These are phyloP conservation scores for Miltochrista miniata DNA, from an alignment of 2,888 invertebrate species.

Conservation along the genomic window DNA sequence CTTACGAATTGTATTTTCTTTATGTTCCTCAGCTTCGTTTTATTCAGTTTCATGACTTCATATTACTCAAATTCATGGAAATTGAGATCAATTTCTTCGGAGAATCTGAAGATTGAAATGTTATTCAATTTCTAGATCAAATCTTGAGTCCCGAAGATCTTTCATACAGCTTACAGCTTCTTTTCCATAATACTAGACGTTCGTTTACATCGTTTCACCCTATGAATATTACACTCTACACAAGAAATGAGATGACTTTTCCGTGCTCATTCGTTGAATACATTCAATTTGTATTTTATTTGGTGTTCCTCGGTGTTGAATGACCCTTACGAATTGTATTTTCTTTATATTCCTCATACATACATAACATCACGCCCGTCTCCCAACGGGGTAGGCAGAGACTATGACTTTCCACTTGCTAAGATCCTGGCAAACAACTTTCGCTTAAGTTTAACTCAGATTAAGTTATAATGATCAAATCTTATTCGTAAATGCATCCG, in stretches of 20 bases:
- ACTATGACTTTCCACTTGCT: no score
- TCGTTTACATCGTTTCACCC: conserved; percentile 14
- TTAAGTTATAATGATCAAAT: no score
- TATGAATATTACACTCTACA: conserved; percentile 4
- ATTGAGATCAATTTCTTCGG: background rate
- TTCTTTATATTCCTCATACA: background rate
- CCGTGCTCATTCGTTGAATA: conserved; percentile 1
- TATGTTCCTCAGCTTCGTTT: background rate
- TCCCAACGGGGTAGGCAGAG: no score
- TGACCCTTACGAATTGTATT: background rate
- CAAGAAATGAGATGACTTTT: conserved; percentile 13
- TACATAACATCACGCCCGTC: no score
- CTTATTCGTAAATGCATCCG: no score
- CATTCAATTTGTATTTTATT: conserved; percentile 4
- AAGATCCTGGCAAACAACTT: no score
- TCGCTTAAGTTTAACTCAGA: no score
- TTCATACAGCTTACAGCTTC: conserved; percentile 32
- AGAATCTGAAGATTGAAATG: no score
- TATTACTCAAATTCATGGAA: background rate
- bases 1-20: background rate
- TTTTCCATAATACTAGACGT: conserved; percentile 14
- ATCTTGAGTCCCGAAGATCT: conserved; percentile 11
- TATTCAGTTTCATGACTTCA: background rate
- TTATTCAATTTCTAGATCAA: no score
- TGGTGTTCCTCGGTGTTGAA: conserved; percentile 1